These are phyloP conservation scores for Sigmodon hispidus DNA, from an alignment of 2,113 vertebrate genomes.

Conservation along the genomic window DNA sequence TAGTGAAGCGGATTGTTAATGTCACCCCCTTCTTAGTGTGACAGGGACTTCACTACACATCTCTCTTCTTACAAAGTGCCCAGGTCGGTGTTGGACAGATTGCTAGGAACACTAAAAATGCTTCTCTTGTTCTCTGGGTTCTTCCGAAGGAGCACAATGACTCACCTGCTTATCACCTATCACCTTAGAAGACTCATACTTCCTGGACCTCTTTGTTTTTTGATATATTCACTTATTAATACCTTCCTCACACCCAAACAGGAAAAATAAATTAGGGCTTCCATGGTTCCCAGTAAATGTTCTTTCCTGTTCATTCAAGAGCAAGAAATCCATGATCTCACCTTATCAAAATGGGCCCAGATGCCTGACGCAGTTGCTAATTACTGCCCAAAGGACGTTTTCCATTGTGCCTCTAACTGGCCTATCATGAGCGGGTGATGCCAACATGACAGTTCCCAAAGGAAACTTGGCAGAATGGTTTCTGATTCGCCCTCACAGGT, in stretches of 20 bases:
- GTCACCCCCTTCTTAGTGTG: neutral
- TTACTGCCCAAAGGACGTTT: conserved; percentile 61
- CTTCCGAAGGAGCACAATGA: neutral
- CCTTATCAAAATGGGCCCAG: conserved; percentile 53
- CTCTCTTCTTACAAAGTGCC: neutral
- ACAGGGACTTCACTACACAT: fast-evolving
- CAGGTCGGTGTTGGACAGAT: fast-evolving
- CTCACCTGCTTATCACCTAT: neutral
- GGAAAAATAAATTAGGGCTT: neutral
- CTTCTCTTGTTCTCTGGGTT: neutral
- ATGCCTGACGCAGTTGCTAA: conserved; percentile 65
- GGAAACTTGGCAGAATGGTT: conserved; percentile 64
- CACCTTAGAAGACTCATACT: neutral
- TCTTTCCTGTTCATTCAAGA: conserved; percentile 22
- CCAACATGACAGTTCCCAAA: conserved; percentile 28
- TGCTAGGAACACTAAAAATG: neutral
- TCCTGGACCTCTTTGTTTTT: neutral
- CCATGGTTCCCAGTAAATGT: conserved; percentile 9
- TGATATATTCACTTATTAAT: neutral
- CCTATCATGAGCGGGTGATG: neutral
- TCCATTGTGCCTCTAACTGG: conserved; percentile 40
- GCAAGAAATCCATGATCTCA: conserved; percentile 53
- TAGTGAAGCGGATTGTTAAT: too few species aligned
- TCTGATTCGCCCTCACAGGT: neutral
- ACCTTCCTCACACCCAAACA: neutral